phyloP scores from a whole-genome alignment of 2,797 vertebrate genomes.

The Premnoplex brunnescens region DNA sequence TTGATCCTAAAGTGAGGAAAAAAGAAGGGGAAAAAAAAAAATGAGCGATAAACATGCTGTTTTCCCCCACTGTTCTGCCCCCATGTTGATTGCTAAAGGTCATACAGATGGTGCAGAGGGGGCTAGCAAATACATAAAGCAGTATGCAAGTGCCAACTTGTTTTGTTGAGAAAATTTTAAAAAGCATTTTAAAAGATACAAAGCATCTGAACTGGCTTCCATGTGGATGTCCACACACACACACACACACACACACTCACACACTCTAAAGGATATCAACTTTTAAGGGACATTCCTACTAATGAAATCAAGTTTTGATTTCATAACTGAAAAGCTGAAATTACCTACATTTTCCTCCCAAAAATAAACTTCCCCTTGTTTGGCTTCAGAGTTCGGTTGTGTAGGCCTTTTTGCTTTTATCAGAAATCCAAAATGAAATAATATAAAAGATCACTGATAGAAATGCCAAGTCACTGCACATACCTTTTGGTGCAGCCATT shows the following conservation, averaged over 20 bases:
- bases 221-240: background rate
- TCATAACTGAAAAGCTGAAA: background rate
- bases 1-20: slow-evolving; percentile 82
- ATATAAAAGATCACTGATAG: background rate
- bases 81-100: background rate
- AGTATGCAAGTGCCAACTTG: background rate
- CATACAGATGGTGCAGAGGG: background rate
- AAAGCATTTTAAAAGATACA: background rate
- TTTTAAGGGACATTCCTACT: background rate
- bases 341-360: background rate
- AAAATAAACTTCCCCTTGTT: background rate
- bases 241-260: background rate
- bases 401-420: background rate
- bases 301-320: background rate
- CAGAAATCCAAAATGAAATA: background rate
- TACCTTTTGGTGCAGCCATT: slow-evolving; percentile 93
- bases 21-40: background rate
- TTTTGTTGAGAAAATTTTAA: background rate
- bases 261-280: background rate
- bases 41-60: background rate
- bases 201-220: background rate
- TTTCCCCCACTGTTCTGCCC: background rate
- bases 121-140: background rate
- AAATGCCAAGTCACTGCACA: background rate
- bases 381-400: background rate